Evolutionary conservation across 2,888 invertebrate species (phyloP), one percentile per base, ranked within the genome.

Genomic region (Limnephilus auricula): DNA sequence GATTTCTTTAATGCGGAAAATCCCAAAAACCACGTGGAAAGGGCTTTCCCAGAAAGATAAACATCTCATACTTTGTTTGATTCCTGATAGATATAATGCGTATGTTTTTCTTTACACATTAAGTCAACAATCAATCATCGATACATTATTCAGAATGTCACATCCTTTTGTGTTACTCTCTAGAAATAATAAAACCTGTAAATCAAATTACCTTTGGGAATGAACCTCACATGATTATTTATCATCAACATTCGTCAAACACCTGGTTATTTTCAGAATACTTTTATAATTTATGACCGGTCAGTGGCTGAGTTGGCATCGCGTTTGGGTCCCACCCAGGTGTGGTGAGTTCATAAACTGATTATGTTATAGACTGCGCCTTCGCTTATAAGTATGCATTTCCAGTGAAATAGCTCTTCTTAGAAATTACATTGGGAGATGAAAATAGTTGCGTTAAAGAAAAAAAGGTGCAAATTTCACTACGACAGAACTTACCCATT

Each of bases 1-100:
- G 65, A 65, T 65, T 65, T n/a, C 65, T n/a, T 65, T 65, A 65
- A 5, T 4, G 25, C 9, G 4, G 6, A 65, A 65, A 65, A 65
- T 65, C 6, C 6, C 25, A 65, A 2, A 65, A 65, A 65, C n/a
- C 9, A 65, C 9, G 9, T 9, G 9, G 65, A 65, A 65, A 65
- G 65, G n/a, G 6, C n/a, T 65, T 65, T 65, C 25, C 25, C 65
- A 65, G 65, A 18, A 9, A 65, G 65, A 65, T 65, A 65, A n/a
- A 65, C 65, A 65, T 65, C 65, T 65, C 65, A 65, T n/a, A n/a
- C 9, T 65, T n/a, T 65, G 25, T 65, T 65, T 65, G 65, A 25
- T 65, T 65, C 65, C 65, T 65, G n/a, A 65, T 65, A 65, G 65
- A 65, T 65, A 65, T 65, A 65, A 65, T 65, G 65, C 65, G 65